Base-by-base conservation (phyloP, 2,888 invertebrate genomes). In the Drosophila affinis region DNA sequence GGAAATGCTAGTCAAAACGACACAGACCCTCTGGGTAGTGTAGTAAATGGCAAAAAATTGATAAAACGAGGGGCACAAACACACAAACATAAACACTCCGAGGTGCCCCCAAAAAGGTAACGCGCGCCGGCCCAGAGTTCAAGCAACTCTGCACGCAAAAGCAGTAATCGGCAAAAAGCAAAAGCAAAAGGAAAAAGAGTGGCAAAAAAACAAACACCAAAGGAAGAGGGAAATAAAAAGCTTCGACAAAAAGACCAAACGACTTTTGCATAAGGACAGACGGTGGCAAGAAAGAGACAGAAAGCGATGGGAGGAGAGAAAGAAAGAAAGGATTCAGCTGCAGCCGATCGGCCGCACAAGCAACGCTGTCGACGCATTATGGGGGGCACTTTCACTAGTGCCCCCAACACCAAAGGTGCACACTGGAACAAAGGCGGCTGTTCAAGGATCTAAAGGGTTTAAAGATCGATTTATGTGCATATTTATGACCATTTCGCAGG, bases 241-340 rank as follows among this genome's bases (percentile, higher is more conserved):
- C 76, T 56, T 64, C 34, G 57, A 62, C 46, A 34, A 46, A 53
- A 71, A 7, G 14, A 46, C 39, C 39, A n/a, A 39, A n/a, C 39
- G 39, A 39, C 75, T 81, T 78, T 78, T 78, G 81, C 78, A 81
- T 81, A 78, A 78, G 81, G 78, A 78, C 78, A 80, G 78, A 68
- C 67, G 47, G n/a, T 27, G n/a, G 47, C 27, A 27, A 47, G 29
- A 47, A 12, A 34, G 46, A 47, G 34, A 12, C 4, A 17, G 46
- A 24, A 24, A 61, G 21, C 0, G 27, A 14, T 32, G 55, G 54
- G 18, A 9, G 18, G 29, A 46, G 55, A 58, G 61, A 27, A 21
- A 52, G 29, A 24, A 29, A 56, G 29, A 24, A 29, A 56, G 29
- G 51, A 53, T 44, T 54, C 62, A 73, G 65, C 70, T 72, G 62